Base-by-base conservation (phyloP, 2,888 invertebrate genomes). In the Leptopilina syphax region DNA sequence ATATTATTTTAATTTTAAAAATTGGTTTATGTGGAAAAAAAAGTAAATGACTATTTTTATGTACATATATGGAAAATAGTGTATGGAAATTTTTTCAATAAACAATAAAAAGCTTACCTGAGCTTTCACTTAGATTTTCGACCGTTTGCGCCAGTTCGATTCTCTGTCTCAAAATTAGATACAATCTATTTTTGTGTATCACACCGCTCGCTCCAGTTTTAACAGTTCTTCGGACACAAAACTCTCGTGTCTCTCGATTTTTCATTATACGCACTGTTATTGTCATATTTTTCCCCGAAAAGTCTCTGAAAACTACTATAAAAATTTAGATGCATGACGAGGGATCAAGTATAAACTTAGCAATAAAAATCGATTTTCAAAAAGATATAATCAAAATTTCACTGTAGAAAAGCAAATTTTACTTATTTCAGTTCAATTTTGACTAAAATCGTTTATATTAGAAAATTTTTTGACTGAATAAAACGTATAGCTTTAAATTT, bases 101-200 rank as follows among this genome's bases (percentile, higher is more conserved):
- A 27, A 27, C 5, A 50, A 50, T 10, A 68, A 27, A 44, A 34
- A 54, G 50, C 13, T 70, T 24, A 54, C 54, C 50, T 60, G 57
- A 34, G 41, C 27, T 73, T 57, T 57, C 34, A 13, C 54, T 73
- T 57, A 24, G n/a, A 54, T 57, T 27, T 60, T 66, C 68, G 76
- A 54, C 41, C 76, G 66, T 63, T 79, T 82, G 82, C 78, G 83
- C 88, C 87, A 88, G 88, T 88, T 89, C 88, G 87, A 90, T 90
- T 91, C 90, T 89, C 88, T 89, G 89, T 86, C 89, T 90, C 91
- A 87, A 90, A 92, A 90, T 92, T 91, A 92, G 91, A 91, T 88
- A 86, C 88, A 88, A 84, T 90, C 91, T 92, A 92, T 92, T 92
- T 91, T 89, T 85, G 86, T 85, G 81, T 84, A 83, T 83, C 87